Conservation (phyloP, 1,140 invertebrate species). For the Tribolium madens region DNA sequence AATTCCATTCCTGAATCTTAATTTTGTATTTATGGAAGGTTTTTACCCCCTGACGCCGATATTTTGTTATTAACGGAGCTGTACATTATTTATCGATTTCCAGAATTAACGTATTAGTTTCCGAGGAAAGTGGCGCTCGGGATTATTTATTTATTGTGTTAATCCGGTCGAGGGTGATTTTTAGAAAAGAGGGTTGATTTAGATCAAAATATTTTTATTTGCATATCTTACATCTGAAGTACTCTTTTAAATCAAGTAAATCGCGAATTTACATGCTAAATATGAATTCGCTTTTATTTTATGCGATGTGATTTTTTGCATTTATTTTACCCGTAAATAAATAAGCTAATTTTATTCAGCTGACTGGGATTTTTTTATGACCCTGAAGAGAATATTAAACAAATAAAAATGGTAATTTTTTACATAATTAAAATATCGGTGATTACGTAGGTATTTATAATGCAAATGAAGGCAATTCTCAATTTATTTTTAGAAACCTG, state of each 20-base stretch:
- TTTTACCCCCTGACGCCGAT: background rate
- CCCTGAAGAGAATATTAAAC: background rate
- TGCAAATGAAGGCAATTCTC: too few species aligned
- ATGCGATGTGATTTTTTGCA: background rate
- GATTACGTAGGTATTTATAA: too few species aligned
- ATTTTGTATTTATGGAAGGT: background rate
- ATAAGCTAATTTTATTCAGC: background rate
- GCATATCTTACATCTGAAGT: conserved; percentile 11
- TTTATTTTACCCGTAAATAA: background rate
- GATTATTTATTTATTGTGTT: background rate
- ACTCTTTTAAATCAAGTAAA: conserved; percentile 8
- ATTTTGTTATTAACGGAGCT: background rate
- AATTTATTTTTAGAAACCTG: too few species aligned
- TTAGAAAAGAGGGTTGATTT: background rate
- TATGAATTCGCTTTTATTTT: background rate
- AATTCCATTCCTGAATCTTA: conserved; percentile 16
- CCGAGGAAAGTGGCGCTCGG: background rate
- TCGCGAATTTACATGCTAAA: conserved; percentile 19
- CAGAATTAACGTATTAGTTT: conserved; percentile 19
- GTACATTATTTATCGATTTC: conserved; percentile 24
- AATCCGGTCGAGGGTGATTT: background rate
- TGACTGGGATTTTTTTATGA: background rate
- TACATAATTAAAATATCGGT: too few species aligned
- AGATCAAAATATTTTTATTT: background rate
- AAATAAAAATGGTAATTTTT: too few species aligned